Evolutionary conservation across 2,888 invertebrate genomes (phyloP).

Genomic region (Tenthredo mesomela): DNA sequence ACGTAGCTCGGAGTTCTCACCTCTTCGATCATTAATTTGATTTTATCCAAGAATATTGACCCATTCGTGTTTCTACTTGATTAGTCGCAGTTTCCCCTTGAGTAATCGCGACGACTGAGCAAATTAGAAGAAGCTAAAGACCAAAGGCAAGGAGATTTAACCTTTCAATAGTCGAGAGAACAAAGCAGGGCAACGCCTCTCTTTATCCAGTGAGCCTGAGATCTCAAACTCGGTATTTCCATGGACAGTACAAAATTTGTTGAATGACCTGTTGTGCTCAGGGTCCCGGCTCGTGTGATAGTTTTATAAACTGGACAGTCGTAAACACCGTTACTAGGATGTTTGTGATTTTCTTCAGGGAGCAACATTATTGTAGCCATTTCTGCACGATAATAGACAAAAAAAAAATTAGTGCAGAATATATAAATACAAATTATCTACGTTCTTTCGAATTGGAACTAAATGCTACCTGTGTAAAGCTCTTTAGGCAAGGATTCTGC

Average conservation of each 20-base stretch:
- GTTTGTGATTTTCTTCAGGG: conserved; percentile 83
- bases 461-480: conserved; percentile 82
- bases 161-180: conserved; percentile 78
- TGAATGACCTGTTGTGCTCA: conserved; percentile 86
- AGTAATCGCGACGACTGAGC: conserved; percentile 1
- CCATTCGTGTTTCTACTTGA: not conserved
- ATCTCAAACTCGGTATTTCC: conserved; percentile 80
- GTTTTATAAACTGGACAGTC: conserved; percentile 85
- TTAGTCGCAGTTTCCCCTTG: conserved; percentile 18
- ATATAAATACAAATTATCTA: not conserved
- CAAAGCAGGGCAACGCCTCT: conserved; percentile 82
- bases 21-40: not conserved
- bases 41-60: not conserved
- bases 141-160: conserved; percentile 2
- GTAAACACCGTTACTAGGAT: conserved; percentile 78
- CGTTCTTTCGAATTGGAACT: not conserved
- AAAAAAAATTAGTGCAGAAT: not conserved
- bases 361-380: conserved; percentile 86
- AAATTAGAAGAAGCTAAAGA: conserved; percentile 1
- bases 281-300: conserved; percentile 81
- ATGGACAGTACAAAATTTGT: conserved; percentile 85
- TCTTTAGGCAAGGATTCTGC: conserved; percentile 85
- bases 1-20: not conserved
- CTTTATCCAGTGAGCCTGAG: conserved; percentile 83
- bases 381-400: conserved; percentile 77